phyloP scores from a whole-genome alignment of 2,888 invertebrate species.

The Panopea generosa region DNA sequence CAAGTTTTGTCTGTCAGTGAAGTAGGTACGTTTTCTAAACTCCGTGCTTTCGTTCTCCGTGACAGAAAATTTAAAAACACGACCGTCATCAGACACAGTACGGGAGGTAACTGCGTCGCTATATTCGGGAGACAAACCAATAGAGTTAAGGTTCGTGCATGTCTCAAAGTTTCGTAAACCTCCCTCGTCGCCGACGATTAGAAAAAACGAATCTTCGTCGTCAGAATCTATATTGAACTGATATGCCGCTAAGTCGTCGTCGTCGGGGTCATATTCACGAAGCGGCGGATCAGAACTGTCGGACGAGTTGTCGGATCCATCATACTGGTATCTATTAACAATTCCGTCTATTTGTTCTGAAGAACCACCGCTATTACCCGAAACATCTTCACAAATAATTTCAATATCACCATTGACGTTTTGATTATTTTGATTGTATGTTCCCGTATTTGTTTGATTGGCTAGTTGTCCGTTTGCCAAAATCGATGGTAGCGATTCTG shows the following conservation, averaged over 20 bases:
- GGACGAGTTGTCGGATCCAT: conserved; percentile 42
- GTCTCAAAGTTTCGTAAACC: conserved; percentile 64
- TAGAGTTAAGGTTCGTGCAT: conserved; percentile 65
- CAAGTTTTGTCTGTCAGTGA: conserved; percentile 60
- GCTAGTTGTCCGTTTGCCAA: conserved; percentile 18
- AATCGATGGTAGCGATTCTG: conserved; percentile 37
- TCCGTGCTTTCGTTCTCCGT: conserved; percentile 66
- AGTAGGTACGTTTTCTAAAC: conserved; percentile 53
- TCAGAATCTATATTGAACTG: conserved; percentile 60
- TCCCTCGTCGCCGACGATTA: conserved; percentile 62
- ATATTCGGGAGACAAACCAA: conserved; percentile 62
- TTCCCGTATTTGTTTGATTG: conserved; percentile 19
- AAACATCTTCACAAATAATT: neutral
- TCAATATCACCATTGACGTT: conserved; percentile 25
- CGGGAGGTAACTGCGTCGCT: conserved; percentile 60
- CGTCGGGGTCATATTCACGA: conserved; percentile 70
- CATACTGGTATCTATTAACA: neutral
- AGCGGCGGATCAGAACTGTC: conserved; percentile 65
- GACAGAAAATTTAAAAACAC: conserved; percentile 63
- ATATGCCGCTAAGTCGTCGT: conserved; percentile 67
- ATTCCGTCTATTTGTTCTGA: neutral
- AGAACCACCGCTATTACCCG: neutral
- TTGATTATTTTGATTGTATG: conserved; percentile 23
- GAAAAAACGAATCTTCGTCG: conserved; percentile 66
- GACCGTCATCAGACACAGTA: conserved; percentile 55